These are phyloP conservation scores for Cranoglanis bouderius DNA, from an alignment of 2,113 vertebrate species.

Conservation along the genomic window DNA sequence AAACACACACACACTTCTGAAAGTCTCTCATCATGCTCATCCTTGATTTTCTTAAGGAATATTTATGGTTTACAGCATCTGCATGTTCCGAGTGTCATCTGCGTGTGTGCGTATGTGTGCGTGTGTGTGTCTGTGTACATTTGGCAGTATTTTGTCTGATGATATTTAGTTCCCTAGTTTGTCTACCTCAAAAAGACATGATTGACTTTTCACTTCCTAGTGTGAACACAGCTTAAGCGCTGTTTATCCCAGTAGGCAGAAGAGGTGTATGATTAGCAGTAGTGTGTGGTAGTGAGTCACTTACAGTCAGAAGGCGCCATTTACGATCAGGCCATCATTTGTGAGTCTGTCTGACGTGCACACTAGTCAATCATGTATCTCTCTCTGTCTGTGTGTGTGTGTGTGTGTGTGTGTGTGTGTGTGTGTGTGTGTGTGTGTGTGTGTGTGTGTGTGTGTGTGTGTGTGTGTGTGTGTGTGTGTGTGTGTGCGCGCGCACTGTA, in stretches of 20 bases:
- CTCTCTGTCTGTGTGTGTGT: background rate
- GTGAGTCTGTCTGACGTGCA: background rate
- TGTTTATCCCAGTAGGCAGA: background rate
- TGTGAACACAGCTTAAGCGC: background rate
- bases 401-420: conserved; percentile 32
- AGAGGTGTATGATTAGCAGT: conserved; percentile 1
- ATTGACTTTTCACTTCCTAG: background rate
- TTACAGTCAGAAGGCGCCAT: conserved; percentile 3
- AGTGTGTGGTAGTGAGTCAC: background rate
- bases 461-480: conserved; percentile 31
- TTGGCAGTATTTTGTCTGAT: background rate
- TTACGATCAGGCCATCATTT: background rate
- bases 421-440: conserved; percentile 32
- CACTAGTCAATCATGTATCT: background rate
- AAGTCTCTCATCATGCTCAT: background rate
- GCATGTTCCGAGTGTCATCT: background rate
- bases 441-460: conserved; percentile 34
- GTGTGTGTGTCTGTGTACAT: background rate
- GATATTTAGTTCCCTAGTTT: background rate
- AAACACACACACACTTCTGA: background rate
- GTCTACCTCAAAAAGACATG: background rate
- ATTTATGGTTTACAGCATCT: background rate
- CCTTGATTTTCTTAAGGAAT: conserved; percentile 1
- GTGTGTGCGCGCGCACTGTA: conserved; percentile 68
- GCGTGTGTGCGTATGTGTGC: background rate